Conservation (phyloP, 2,797 vertebrate genomes). For the Danio choprae region DNA sequence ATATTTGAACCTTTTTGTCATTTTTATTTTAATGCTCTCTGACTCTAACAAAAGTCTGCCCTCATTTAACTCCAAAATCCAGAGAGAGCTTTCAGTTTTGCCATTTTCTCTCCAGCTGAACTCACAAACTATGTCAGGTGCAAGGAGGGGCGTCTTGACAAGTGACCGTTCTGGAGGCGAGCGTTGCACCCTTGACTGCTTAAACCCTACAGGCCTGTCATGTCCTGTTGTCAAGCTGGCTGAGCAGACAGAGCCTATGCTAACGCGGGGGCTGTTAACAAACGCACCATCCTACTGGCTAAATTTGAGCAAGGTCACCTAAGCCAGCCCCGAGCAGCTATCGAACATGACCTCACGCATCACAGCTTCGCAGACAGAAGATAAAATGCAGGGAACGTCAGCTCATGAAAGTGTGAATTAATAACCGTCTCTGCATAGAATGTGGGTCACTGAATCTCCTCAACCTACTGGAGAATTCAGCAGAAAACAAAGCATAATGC, state of each 20-base stretch:
- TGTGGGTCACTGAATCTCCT: constrained; percentile 45
- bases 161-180: constrained; percentile 35
- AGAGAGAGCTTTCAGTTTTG: constrained; percentile 6
- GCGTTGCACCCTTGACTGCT: constrained; percentile 67
- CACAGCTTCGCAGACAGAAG: constrained; percentile 22
- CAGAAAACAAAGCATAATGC: background rate
- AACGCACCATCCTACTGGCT: constrained; percentile 58
- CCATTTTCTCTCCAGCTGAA: background rate
- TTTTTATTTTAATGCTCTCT: background rate
- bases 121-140: constrained; percentile 10
- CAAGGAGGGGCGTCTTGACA: background rate
- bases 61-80: constrained; percentile 1
- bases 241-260: constrained; percentile 69
- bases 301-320: constrained; percentile 64
- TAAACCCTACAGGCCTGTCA: constrained; percentile 78
- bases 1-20: constrained; percentile 23
- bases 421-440: constrained; percentile 43
- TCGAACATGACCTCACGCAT: constrained; percentile 68
- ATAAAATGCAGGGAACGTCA: constrained; percentile 24
- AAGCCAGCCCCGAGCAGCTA: constrained; percentile 63
- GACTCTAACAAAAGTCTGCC: background rate
- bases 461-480: constrained; percentile 33
- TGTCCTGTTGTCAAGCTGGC: constrained; percentile 77
- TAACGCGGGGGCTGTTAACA: constrained; percentile 53
- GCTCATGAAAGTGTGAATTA: constrained; percentile 32